These are phyloP conservation scores for Xylota sylvarum DNA, from an alignment of 2,888 invertebrate species.

Conservation along the genomic window DNA sequence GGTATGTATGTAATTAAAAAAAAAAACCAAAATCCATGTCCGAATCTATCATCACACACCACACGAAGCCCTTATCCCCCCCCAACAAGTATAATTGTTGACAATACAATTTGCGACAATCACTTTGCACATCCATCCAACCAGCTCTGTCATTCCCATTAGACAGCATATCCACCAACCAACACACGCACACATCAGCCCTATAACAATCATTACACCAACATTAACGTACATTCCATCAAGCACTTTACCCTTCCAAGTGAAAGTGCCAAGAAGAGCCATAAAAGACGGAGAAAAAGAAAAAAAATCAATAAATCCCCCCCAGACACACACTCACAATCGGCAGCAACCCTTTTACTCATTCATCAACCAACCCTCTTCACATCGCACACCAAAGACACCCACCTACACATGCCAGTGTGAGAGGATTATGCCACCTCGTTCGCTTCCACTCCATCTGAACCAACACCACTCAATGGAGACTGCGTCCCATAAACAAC, in stretches of 20 bases:
- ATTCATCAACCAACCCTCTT: constrained; percentile 54
- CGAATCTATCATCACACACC: no score
- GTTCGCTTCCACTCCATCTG: constrained; percentile 57
- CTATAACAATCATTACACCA: background rate
- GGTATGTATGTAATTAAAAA: no score
- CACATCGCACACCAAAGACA: constrained; percentile 7
- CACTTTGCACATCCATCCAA: background rate
- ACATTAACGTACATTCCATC: background rate
- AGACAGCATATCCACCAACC: constrained; percentile 10
- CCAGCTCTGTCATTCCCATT: constrained; percentile 7
- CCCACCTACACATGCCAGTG: constrained; percentile 11
- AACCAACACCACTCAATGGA: constrained; percentile 63
- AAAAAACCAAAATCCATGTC: no score
- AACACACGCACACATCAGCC: background rate
- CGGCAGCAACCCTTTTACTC: constrained; percentile 54
- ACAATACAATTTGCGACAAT: no score
- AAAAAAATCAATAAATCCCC: constrained; percentile 57
- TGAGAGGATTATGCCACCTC: constrained; percentile 48
- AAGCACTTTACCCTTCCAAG: constrained; percentile 20
- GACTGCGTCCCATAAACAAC: constrained; percentile 66
- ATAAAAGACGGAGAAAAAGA: background rate
- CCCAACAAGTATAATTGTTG: no score
- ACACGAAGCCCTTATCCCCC: no score
- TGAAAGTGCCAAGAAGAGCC: constrained; percentile 15
- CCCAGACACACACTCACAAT: constrained; percentile 37